A percentile compares a stretch with the other conserved stretches of the same genome.
These are phyloP conservation scores for Oscheius myriophilus DNA, from an alignment of 2,888 invertebrate species.

Conservation along the genomic window DNA sequence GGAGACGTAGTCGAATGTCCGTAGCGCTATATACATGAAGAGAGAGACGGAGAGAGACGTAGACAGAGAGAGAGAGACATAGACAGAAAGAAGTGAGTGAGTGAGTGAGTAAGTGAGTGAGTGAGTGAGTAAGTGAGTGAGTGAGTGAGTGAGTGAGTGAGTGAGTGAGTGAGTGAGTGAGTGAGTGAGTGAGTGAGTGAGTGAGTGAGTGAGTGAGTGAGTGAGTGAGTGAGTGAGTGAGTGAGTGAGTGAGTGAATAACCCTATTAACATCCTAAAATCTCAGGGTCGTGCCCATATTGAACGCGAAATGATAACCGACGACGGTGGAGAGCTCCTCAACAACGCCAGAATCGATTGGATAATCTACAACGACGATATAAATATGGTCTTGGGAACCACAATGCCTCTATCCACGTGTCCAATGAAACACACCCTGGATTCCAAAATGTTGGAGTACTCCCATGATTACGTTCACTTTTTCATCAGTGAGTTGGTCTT, in stretches of 20 bases:
- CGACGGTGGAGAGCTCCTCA: conserved; percentile 58
- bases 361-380: conserved; percentile 40
- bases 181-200: too few relatives aligned
- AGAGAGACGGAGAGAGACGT: too few relatives aligned
- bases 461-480: conserved; percentile 68
- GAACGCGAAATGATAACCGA: conserved; percentile 44
- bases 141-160: background rate
- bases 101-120: too few relatives aligned
- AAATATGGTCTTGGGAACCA: conserved; percentile 44
- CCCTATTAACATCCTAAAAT: too few relatives aligned
- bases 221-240: too few relatives aligned
- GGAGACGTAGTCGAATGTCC: too few relatives aligned
- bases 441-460: conserved; percentile 66
- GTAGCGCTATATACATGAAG: too few relatives aligned
- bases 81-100: too few relatives aligned
- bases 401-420: conserved; percentile 50
- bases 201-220: too few relatives aligned
- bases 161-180: too few relatives aligned
- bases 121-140: background rate
- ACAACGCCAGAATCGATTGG: conserved; percentile 60
- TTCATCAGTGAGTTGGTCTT: conserved; percentile 52
- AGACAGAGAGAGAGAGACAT: too few relatives aligned
- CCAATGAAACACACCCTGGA: conserved; percentile 57
- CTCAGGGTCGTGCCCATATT: conserved; percentile 43
- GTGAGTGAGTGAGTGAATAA: background rate